These are phyloP conservation scores for Etheostoma spectabile DNA, from an alignment of 2,113 vertebrate genomes.

Conservation along the genomic window DNA sequence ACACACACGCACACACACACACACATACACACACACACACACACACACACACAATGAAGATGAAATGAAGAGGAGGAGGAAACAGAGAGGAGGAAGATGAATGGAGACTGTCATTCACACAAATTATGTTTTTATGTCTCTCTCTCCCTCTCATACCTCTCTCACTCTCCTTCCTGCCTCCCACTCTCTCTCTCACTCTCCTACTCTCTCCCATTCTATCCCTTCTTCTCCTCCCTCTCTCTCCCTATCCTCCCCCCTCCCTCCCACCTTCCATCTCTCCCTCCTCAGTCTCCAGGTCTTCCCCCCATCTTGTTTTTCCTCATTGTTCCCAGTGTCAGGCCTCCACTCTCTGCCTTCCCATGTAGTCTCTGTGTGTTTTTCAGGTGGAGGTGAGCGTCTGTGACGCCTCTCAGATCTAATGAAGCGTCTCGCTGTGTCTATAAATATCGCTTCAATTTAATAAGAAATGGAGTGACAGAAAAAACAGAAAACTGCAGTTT, in stretches of 20 bases:
- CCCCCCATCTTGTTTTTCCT: slow-evolving; percentile 47
- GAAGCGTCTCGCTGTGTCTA: slow-evolving; percentile 29
- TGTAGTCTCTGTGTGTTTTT: slow-evolving; percentile 2
- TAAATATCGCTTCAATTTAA: slow-evolving; percentile 56
- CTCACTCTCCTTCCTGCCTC: no score
- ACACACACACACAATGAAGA: slow-evolving; percentile 62
- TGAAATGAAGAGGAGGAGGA: slow-evolving; percentile 57
- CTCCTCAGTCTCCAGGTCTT: slow-evolving; percentile 16
- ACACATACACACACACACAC: no score
- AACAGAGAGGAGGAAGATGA: slow-evolving; percentile 45
- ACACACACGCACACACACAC: slow-evolving; percentile 21
- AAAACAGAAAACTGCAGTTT: not conserved
- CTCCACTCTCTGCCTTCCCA: slow-evolving; percentile 28
- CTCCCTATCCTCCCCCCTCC: no score
- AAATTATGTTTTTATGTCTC: slow-evolving; percentile 47
- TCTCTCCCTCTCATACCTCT: no score
- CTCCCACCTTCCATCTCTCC: not conserved
- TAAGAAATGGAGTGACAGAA: slow-evolving; percentile 3
- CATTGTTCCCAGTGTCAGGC: slow-evolving; percentile 42
- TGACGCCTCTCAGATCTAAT: slow-evolving; percentile 53
- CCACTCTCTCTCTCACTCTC: not conserved
- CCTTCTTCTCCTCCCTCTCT: not conserved
- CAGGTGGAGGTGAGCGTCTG: slow-evolving; percentile 32
- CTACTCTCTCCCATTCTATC: no score
- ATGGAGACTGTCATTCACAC: slow-evolving; percentile 64